phyloP scores from a whole-genome alignment of 2,888 invertebrate genomes.

The Heliconius sara region DNA sequence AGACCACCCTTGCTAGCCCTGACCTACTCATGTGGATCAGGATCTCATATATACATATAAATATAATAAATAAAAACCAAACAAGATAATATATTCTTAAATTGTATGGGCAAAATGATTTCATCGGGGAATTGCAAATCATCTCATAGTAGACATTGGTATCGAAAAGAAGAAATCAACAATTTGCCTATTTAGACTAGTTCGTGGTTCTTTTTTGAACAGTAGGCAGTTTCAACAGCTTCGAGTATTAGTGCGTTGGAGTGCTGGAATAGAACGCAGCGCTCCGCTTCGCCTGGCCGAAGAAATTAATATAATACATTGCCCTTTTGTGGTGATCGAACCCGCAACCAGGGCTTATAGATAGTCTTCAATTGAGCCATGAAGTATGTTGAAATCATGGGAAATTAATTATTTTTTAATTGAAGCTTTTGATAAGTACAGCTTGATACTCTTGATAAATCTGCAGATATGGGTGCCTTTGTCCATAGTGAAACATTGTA shows the following conservation, averaged over 20 bases:
- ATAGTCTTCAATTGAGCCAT: no score
- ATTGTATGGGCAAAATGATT: not conserved
- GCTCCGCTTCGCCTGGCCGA: no score
- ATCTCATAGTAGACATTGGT: not conserved
- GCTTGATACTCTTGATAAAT: not conserved
- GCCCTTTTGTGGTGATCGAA: not conserved
- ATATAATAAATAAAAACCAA: conserved; percentile 17
- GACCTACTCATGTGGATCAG: conserved; percentile 70
- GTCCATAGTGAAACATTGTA: not conserved
- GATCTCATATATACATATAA: not conserved
- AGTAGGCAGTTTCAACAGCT: no score
- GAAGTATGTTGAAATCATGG: no score
- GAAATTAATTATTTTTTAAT: not conserved
- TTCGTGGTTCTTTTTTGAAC: no score
- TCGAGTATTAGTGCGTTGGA: no score
- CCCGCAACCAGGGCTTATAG: not conserved
- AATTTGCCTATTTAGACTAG: no score
- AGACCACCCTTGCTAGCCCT: conserved; percentile 64
- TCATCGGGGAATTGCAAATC: not conserved
- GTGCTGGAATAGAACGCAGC: no score
- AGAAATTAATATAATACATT: no score
- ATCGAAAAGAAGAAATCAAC: not conserved
- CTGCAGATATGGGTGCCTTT: not conserved
- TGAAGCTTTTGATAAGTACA: not conserved
- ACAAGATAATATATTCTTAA: not conserved